Evolutionary conservation across 2,888 invertebrate genomes (phyloP).

Genomic region (Penaeus monodon): DNA sequence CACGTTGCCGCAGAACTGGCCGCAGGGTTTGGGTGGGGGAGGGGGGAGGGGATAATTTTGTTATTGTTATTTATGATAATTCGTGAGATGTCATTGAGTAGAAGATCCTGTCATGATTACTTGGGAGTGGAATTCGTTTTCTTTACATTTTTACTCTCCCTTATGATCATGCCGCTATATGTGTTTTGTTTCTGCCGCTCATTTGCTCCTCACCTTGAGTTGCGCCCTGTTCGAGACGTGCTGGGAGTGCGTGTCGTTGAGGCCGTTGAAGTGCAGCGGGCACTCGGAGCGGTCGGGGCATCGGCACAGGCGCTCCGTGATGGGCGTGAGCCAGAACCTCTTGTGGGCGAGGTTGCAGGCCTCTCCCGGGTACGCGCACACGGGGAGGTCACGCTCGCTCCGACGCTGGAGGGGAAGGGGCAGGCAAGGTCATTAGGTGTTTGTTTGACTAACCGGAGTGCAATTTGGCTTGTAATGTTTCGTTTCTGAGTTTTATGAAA

Average conservation of each 20-base stretch:
- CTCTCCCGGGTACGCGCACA: slow-evolving; percentile 71
- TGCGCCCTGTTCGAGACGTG: slow-evolving; percentile 61
- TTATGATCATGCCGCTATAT: too few relatives aligned
- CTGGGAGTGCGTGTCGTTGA: slow-evolving; percentile 43
- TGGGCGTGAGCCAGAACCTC: slow-evolving; percentile 74
- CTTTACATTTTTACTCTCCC: too few relatives aligned
- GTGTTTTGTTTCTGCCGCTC: too few relatives aligned
- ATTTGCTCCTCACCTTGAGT: slow-evolving; percentile 47
- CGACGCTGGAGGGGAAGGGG: slow-evolving; percentile 71
- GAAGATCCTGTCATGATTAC: too few relatives aligned
- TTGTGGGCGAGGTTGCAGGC: slow-evolving; percentile 67
- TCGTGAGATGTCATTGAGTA: too few relatives aligned
- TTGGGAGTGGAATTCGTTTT: too few relatives aligned
- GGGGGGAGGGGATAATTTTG: background rate
- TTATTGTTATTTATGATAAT: too few relatives aligned
- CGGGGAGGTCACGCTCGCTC: slow-evolving; percentile 76
- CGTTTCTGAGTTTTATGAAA: too few relatives aligned
- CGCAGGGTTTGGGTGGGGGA: slow-evolving; percentile 21
- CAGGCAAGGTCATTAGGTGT: too few relatives aligned
- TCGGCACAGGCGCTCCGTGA: slow-evolving; percentile 76
- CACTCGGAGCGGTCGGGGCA: slow-evolving; percentile 69
- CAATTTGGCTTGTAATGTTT: too few relatives aligned
- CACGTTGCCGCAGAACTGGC: slow-evolving; percentile 38
- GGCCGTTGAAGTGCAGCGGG: slow-evolving; percentile 45
- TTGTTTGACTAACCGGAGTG: too few relatives aligned